Conservation (phyloP, 1,140 invertebrate genomes). For the Dolichoris vasculosae region DNA sequence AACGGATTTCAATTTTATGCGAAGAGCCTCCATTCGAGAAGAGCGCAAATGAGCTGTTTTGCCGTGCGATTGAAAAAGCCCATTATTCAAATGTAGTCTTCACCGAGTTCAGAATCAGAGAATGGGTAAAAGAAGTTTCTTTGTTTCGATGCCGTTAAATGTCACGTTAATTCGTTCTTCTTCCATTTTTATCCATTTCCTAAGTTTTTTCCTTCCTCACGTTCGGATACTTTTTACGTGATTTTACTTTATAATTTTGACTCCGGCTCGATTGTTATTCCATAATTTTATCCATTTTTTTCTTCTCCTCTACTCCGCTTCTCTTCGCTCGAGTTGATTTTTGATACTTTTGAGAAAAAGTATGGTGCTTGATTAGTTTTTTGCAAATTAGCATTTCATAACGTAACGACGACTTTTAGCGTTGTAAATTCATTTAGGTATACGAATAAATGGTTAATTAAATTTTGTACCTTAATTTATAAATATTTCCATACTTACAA, state of each 20-base stretch:
- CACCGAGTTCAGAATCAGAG: neutral
- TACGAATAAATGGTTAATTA: conserved; percentile 13
- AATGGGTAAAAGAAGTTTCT: conserved; percentile 27
- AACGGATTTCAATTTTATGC: conserved; percentile 47
- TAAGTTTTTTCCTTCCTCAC: neutral
- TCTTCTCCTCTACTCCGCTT: too few species aligned
- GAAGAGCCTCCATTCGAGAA: neutral
- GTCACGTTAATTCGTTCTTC: conserved; percentile 48
- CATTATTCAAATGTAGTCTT: conserved; percentile 51
- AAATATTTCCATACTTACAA: too few species aligned
- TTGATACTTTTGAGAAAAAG: neutral
- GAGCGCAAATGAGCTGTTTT: conserved; percentile 49
- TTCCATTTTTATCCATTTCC: neutral
- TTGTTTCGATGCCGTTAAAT: conserved; percentile 50
- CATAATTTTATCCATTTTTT: conserved; percentile 32
- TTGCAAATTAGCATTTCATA: neutral
- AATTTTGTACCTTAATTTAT: neutral
- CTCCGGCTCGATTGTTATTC: conserved; percentile 40
- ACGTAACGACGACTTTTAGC: conserved; percentile 13
- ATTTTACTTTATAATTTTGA: conserved; percentile 52
- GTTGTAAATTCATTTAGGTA: conserved; percentile 15
- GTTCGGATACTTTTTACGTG: conserved; percentile 30
- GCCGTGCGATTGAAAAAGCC: conserved; percentile 48
- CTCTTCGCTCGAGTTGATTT: neutral
- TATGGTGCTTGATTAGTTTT: neutral